Evolutionary conservation across 2,888 invertebrate species (phyloP).

Genomic region (Synergus umbraculus): DNA sequence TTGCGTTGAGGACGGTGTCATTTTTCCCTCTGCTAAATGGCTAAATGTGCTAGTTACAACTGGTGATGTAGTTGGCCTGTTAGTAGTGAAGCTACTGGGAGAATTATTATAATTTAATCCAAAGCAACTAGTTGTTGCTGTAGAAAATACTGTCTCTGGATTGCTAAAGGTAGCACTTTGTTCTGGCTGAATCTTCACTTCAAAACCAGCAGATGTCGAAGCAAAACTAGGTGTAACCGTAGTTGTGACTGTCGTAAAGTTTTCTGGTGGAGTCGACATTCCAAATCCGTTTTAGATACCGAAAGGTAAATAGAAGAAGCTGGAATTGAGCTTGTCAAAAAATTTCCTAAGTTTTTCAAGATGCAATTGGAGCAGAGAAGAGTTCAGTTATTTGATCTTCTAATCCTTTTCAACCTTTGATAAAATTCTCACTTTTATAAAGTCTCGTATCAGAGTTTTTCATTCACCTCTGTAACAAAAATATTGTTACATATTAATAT

Average conservation of each 20-base stretch:
- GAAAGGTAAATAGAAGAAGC: too few relatives aligned
- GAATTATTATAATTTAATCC: slow-evolving; percentile 74
- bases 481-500: too few relatives aligned
- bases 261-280: too few relatives aligned
- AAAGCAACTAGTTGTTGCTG: slow-evolving; percentile 78
- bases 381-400: slow-evolving; percentile 72
- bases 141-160: slow-evolving; percentile 82
- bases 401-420: slow-evolving; percentile 86
- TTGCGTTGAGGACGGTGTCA: neutral
- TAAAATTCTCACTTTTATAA: too few relatives aligned
- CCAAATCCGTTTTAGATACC: too few relatives aligned
- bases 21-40: neutral
- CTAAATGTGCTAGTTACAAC: slow-evolving; percentile 75
- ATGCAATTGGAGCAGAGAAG: slow-evolving; percentile 77
- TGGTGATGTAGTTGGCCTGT: slow-evolving; percentile 74
- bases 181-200: slow-evolving; percentile 79
- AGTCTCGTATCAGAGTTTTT: too few relatives aligned
- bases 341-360: neutral
- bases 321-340: slow-evolving; percentile 70
- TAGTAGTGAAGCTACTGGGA: slow-evolving; percentile 76
- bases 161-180: slow-evolving; percentile 84
- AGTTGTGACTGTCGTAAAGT: too few relatives aligned
- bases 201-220: slow-evolving; percentile 78
- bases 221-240: slow-evolving; percentile 79
- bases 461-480: too few relatives aligned